Base-by-base conservation (phyloP, 2,113 vertebrate genomes). In the Kryptolebias marmoratus region DNA sequence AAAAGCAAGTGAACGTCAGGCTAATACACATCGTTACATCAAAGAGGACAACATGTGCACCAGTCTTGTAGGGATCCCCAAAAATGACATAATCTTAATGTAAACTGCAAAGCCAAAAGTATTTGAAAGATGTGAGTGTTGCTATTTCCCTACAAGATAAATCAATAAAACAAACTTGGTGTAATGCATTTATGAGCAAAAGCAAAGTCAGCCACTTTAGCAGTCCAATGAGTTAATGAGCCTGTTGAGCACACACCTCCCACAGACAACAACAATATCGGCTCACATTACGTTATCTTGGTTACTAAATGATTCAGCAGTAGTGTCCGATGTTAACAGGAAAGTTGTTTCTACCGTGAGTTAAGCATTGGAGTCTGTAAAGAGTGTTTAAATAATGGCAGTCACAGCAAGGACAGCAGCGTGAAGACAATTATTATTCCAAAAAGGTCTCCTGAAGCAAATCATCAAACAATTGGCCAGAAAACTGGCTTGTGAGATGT, bases 401-500 rank as follows among this genome's bases (percentile, higher is more conserved):
- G 61, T 28, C 64, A 68, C 60, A 52, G 18, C 56, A 14, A 58
- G 56, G 18, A 48, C 53, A 28, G 11, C 60, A 50, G 67, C 8
- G 1, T 32, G 64, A 55, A 64, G 54, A 27, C 32, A 68, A 49
- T 81, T 69, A 66, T 75, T 66, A 73, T 72, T 77, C 65, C 48
- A 59, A 77, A 71, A 67, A 49, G 30, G 39, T 85, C 36, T 68
- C 56, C 53, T 56, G 56, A 66, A 69, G 56, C 47, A 54, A 72
- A 68, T 75, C 28, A 64, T 67, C 71, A 49, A 22, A 68, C 55
- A 70, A 48, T 69, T 77, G 52, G 70, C 59, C 72, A 52, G 49
- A 16, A 4, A 42, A 11, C 30, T 48, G 66, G 62, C 15, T 64
- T 47, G 56, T 71, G 44, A 77, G 66, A 76, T 68, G 56, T 11